phyloP scores from a whole-genome alignment of 2,888 invertebrate genomes.

The Melitaea athalia region DNA sequence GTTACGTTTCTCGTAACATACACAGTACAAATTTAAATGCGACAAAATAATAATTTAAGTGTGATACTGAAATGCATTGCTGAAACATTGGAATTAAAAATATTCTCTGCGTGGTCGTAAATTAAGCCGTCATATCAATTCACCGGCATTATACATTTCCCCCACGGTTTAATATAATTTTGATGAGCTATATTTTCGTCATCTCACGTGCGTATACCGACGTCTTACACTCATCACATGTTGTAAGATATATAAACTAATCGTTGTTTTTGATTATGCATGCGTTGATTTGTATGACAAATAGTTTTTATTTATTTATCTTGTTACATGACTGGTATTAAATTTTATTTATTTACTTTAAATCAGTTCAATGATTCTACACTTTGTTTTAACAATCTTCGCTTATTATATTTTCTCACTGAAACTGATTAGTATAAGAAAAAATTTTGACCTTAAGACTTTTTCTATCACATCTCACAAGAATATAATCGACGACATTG shows the following conservation, averaged over 20 bases:
- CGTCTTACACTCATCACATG: neutral
- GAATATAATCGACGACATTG: too few species aligned
- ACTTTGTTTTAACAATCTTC: too few species aligned
- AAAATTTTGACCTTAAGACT: too few species aligned
- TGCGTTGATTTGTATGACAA: too few species aligned
- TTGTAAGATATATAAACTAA: neutral
- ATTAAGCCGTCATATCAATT: slow-evolving; percentile 17
- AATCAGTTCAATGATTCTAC: too few species aligned
- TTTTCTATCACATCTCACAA: too few species aligned
- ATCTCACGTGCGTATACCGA: slow-evolving; percentile 1
- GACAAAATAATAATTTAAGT: neutral
- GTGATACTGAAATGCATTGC: neutral
- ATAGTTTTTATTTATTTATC: too few species aligned
- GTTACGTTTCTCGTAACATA: too few species aligned
- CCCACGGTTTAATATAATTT: slow-evolving; percentile 11
- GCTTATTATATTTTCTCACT: too few species aligned
- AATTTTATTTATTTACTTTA: too few species aligned
- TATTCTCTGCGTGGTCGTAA: slow-evolving; percentile 15
- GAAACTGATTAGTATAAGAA: too few species aligned
- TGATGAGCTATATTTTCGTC: slow-evolving; percentile 11
- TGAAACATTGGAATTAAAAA: slow-evolving; percentile 15
- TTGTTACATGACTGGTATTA: too few species aligned
- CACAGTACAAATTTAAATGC: neutral
- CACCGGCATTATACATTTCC: slow-evolving; percentile 2
- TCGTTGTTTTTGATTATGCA: neutral